Conservation (phyloP, 2,113 vertebrate species). For the Cranoglanis bouderius region DNA sequence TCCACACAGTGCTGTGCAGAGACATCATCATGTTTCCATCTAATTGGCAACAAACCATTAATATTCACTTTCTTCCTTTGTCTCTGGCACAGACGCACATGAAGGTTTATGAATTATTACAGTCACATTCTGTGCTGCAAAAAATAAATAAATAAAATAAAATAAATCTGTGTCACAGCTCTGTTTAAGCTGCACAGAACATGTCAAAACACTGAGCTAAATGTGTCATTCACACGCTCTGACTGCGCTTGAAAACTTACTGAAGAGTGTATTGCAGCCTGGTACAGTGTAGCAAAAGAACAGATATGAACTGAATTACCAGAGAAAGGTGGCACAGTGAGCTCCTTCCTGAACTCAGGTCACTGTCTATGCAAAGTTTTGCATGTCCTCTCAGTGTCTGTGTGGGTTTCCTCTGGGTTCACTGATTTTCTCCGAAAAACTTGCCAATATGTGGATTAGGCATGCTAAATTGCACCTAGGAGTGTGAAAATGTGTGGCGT, state of each 20-base stretch:
- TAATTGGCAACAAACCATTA: constrained; percentile 2
- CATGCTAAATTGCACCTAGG: not conserved
- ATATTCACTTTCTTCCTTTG: constrained; percentile 20
- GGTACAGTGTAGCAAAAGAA: not conserved
- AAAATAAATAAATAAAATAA: not conserved
- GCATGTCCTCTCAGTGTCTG: not conserved
- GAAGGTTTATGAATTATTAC: constrained; percentile 26
- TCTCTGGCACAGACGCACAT: constrained; percentile 14
- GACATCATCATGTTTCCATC: not conserved
- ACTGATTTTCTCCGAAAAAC: not conserved
- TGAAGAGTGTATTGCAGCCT: not conserved
- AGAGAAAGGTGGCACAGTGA: not conserved
- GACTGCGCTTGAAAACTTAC: not conserved
- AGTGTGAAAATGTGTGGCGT: not conserved
- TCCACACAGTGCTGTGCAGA: not conserved
- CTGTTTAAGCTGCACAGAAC: constrained; percentile 40
- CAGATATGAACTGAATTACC: not conserved
- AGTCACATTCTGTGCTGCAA: constrained; percentile 23
- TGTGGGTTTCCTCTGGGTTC: not conserved
- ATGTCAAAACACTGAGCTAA: constrained; percentile 41
- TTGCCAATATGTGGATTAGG: not conserved
- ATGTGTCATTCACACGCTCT: constrained; percentile 13
- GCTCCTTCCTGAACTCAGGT: not conserved
- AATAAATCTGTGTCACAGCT: constrained; percentile 18
- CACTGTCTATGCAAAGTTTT: not conserved